Evolutionary conservation across 2,797 vertebrate genomes (phyloP), one percentile per base, ranked within the genome.

Genomic region (Borostomias antarcticus): DNA sequence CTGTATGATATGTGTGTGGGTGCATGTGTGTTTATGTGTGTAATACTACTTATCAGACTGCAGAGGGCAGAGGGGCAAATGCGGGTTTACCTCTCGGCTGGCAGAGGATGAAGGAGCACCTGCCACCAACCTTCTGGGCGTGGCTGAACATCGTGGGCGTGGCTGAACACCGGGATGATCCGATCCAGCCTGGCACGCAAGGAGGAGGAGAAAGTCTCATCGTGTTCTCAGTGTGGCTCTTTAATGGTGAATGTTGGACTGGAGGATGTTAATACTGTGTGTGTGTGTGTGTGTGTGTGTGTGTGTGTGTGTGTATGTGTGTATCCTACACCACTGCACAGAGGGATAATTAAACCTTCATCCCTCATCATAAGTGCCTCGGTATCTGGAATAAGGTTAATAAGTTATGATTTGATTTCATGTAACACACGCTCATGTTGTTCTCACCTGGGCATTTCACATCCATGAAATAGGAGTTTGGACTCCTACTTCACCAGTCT

Each of bases 391-490:
- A n/a, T n/a, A n/a, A n/a, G n/a, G n/a, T n/a, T n/a, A n/a, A n/a
- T n/a, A n/a, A n/a, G n/a, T n/a, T n/a, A n/a, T n/a, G n/a, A n/a
- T n/a, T n/a, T n/a, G n/a, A n/a, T n/a, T n/a, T n/a, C n/a, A n/a
- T n/a, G n/a, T n/a, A n/a, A n/a, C n/a, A n/a, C n/a, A n/a, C n/a
- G n/a, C n/a, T n/a, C n/a, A n/a, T 28, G 23, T 11, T 23, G 11
- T 56, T 45, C 71, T 23, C 52, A 91, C 91, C 86, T 30, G 77
- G 70, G 61, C 90, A 92, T 77, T 92, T 92, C 25, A 92, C 90
- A 77, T 92, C 90, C 85, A 91, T 90, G 57, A 91, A 92, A 81
- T 85, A 92, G n/a, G 91, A 89, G 75, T 91, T 91, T 21, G 90
- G 89, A 13, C 77, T 84, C 71, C 91, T 89, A 37, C n/a, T n/a